Evolutionary conservation across 2,797 vertebrate genomes (phyloP), one percentile per base, ranked within the genome.

Genomic region (Mallotus villosus): DNA sequence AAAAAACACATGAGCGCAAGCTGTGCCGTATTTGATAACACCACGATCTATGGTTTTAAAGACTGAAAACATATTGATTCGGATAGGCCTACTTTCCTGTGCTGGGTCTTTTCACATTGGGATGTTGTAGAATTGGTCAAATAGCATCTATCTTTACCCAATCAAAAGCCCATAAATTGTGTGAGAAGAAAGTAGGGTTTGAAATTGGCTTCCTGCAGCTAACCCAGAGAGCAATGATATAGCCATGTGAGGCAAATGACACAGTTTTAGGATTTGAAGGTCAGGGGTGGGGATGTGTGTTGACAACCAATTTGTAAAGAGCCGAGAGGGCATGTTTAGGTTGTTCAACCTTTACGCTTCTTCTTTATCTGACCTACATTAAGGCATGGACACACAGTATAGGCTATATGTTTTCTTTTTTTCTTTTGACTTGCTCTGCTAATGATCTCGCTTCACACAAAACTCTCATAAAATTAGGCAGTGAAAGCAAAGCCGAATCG

Each of bases 251-350:
- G 51, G 51, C 16, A 55, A 55, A 55, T 17, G 19, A 55, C 16
- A 55, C 51, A 6, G 19, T 55, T 55, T 55, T 34, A 68, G 57
- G n/a, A 62, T 32, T 24, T n/a, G 11, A 67, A 57, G 51, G 66
- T 68, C 60, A 74, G 29, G 63, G 16, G 2, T 67, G 24, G n/a
- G 12, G 41, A 12, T 59, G 67, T 37, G 29, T 67, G 41, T 67
- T 67, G 37, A 62, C 64, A 73, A 27, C 24, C 37, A 11, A 74
- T 74, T 57, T 69, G 59, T 63, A 62, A 68, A 25, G 41, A 19
- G 16, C 58, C 61, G 66, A 62, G 19, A 67, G 57, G 57, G 7
- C 64, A 62, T 51, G 34, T 29, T 17, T 60, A n/a, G 57, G 29
- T 19, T 58, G n/a, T 21, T 17, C 60, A 60, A 73, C 63, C 71